These are phyloP conservation scores for Rhagoletis zephyria DNA, from an alignment of 1,140 invertebrate species.

Conservation along the genomic window DNA sequence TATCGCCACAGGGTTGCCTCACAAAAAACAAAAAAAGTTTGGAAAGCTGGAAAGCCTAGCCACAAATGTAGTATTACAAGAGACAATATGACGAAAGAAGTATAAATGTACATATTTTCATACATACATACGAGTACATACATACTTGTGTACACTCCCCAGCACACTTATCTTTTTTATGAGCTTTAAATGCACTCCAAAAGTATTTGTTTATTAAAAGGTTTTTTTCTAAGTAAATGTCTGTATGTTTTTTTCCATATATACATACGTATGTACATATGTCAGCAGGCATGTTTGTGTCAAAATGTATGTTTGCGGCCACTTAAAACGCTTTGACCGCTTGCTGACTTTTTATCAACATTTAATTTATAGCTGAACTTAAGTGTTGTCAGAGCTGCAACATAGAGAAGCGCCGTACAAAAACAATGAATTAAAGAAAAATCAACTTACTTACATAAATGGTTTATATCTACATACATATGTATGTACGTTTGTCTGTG, in stretches of 20 bases:
- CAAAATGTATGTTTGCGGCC: slow-evolving; percentile 36
- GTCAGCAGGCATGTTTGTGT: slow-evolving; percentile 33
- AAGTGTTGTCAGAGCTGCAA: slow-evolving; percentile 29
- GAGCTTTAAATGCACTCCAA: slow-evolving; percentile 49
- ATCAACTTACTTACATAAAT: too few species aligned
- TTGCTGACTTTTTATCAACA: slow-evolving; percentile 49
- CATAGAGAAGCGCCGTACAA: not conserved
- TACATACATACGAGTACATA: not conserved
- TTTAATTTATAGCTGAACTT: slow-evolving; percentile 48
- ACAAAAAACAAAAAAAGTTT: not conserved
- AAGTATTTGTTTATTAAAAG: slow-evolving; percentile 49
- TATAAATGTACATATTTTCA: not conserved
- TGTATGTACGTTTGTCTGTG: not conserved
- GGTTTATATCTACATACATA: too few species aligned
- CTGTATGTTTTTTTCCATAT: too few species aligned
- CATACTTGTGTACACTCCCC: not conserved
- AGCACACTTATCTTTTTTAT: slow-evolving; percentile 39
- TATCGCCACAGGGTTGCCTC: slow-evolving; percentile 29
- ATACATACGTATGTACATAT: not conserved
- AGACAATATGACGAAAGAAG: slow-evolving; percentile 17
- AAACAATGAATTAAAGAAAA: not conserved
- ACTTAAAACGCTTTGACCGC: slow-evolving; percentile 49
- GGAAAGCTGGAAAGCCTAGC: too few species aligned
- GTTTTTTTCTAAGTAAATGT: too few species aligned
- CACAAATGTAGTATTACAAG: not conserved